Base-by-base conservation (phyloP, 2,113 vertebrate species). In the Cynocephalus volans region DNA sequence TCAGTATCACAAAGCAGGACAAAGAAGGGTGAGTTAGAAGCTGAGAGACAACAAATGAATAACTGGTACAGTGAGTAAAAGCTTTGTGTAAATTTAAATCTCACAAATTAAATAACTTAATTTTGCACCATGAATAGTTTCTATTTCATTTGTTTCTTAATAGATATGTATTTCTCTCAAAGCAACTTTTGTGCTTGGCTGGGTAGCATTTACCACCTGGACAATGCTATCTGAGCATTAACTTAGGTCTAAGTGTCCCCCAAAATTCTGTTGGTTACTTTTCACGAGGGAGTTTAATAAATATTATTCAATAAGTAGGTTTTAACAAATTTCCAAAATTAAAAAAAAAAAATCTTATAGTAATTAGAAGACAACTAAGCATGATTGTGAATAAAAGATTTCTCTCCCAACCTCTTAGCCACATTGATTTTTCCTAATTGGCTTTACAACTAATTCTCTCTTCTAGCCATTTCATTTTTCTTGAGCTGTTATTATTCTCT, bases 391-490 rank as follows among this genome's bases (percentile, higher is more conserved):
- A 36, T 54, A 90, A 54, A 86, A 90, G n/a, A n/a, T 93, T 54
- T 28, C 18, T 96, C 8, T 85, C 18, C 75, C 41, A 36, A 21
- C 23, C 52, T 94, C 75, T 70, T 33, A 93, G 48, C 31, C 9
- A 28, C n/a, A 17, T 79, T 92, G 69, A 75, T 79, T 84, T 92
- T 69, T 89, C 50, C 58, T 86, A 28, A 80, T 91, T 95, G 94
- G 26, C 7, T 89, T 80, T 83, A 36, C 62, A 52, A 85, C 17
- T 84, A 75, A 64, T 88, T 64, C 48, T 92, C 9, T 81, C 14
- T 50, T 92, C 67, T 92, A 62, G 84, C 17, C 50, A 69, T 84
- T 94, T 95, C 48, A 26, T 85, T 96, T 88, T 96, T 93, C 45
- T 92, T 85, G 7, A 82, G 69, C 31, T 85, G 12, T 88, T 96